Evolutionary conservation across 2,888 invertebrate genomes (phyloP), one percentile per base, ranked within the genome.

Genomic region (Chloromyia formosa): DNA sequence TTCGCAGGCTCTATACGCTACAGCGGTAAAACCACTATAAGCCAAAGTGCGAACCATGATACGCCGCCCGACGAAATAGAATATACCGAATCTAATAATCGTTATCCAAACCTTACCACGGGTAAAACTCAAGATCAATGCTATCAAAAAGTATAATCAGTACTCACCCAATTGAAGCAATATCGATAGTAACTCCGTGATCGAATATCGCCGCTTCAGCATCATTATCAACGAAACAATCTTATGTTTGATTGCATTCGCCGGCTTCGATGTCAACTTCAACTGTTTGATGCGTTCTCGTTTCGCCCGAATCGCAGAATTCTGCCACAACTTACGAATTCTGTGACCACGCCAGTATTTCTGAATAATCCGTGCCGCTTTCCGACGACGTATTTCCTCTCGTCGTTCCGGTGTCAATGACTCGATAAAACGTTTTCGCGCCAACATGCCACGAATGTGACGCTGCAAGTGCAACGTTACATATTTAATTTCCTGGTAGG

Each of bases 351-450:
- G 87, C 85, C 88, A 89, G 61, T 86, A 82, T 3, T 88, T 87
- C 86, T 93, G 92, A 80, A 93, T 92, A 80, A 87, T 87, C 1
- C 86, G 86, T 12, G 90, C 91, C 3, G 92, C 91, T 77, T 85
- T 86, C 77, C 85, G 82, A 40, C 81, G 84, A 71, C 82, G 83
- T 73, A 84, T 81, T 62, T 87, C 82, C 79, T 86, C 87, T 78
- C 82, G 84, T 75, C 84, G 84, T 81, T 86, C 87, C 1, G 86
- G 81, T 76, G 87, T 87, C 81, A 84, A 87, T 76, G 86, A 85
- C n/a, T 79, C 79, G 79, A 87, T 81, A 75, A 88, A 83, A 69
- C 86, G 80, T 81, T 86, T 83, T 61, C 89, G 84, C 45, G 87
- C 86, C 78, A 88, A 79, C 80, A 86, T 85, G 66, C 89, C 88